Evolutionary conservation across 2,113 vertebrate genomes (phyloP).

Genomic region (Panurus biarmicus): DNA sequence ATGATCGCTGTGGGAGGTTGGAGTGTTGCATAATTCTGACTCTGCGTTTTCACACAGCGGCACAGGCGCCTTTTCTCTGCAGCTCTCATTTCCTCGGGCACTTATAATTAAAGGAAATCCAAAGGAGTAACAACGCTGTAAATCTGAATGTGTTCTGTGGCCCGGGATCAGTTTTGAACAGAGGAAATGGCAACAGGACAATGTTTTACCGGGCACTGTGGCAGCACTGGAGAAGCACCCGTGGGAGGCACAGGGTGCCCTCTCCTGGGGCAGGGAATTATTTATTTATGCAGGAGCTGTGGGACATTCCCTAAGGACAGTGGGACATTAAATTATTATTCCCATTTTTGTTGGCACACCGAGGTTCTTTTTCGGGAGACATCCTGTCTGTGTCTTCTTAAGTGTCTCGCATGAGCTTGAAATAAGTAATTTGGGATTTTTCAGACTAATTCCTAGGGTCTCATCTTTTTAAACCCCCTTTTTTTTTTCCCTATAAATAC

Average conservation of each 20-base stretch:
- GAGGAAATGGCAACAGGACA: background rate
- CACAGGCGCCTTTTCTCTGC: background rate
- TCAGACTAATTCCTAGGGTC: background rate
- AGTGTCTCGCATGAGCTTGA: background rate
- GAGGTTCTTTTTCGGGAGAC: background rate
- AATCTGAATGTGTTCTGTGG: background rate
- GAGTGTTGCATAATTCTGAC: background rate
- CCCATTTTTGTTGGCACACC: rapidly evolving
- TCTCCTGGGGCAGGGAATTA: background rate
- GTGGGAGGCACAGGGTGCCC: background rate
- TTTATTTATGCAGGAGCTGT: background rate
- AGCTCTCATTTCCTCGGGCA: background rate
- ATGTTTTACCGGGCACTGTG: background rate
- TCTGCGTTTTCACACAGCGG: background rate
- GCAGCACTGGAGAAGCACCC: background rate
- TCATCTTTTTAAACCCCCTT: background rate
- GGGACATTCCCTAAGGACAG: background rate
- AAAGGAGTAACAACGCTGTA: background rate
- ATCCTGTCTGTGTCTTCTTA: background rate
- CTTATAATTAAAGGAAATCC: background rate
- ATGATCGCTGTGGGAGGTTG: background rate
- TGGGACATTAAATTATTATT: background rate
- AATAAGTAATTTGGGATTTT: background rate
- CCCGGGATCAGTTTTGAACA: background rate
- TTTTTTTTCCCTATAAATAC: background rate